Percentiles rank a stretch among this genome's conserved stretches.
Evolutionary conservation across 2,113 vertebrate species (phyloP).

Genomic region (Micronisus gabar): DNA sequence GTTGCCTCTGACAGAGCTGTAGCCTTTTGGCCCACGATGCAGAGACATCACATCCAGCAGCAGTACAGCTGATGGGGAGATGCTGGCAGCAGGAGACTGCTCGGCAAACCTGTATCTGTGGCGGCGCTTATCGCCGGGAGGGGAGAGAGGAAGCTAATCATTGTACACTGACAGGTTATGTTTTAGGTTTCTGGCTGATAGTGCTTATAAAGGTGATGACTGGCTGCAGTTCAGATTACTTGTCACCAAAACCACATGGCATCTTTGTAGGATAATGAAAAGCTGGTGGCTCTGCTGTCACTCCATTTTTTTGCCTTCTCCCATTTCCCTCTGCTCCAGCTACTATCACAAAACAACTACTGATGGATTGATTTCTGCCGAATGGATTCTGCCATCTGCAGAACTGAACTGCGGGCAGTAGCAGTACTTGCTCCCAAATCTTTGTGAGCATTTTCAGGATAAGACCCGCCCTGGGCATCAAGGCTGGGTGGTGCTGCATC

Average conservation of each 20-base stretch:
- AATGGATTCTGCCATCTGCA: not conserved
- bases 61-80: not conserved
- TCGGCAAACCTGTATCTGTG: not conserved
- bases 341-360: not conserved
- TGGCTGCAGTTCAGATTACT: not conserved
- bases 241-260: not conserved
- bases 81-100: not conserved
- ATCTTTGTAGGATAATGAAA: not conserved
- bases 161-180: not conserved
- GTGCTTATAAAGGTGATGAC: not conserved
- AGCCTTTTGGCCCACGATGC: not conserved
- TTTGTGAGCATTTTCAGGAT: not conserved
- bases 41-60: not conserved
- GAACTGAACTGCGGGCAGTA: not conserved
- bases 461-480: fast-evolving
- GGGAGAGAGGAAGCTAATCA: not conserved
- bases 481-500: not conserved
- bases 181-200: not conserved
- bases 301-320: not conserved
- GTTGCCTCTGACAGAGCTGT: not conserved
- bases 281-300: not conserved
- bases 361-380: not conserved
- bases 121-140: not conserved
- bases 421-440: not conserved
- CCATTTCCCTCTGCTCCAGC: not conserved